Evolutionary conservation across 2,797 vertebrate species (phyloP).

Genomic region (Diglossa cyanea): DNA sequence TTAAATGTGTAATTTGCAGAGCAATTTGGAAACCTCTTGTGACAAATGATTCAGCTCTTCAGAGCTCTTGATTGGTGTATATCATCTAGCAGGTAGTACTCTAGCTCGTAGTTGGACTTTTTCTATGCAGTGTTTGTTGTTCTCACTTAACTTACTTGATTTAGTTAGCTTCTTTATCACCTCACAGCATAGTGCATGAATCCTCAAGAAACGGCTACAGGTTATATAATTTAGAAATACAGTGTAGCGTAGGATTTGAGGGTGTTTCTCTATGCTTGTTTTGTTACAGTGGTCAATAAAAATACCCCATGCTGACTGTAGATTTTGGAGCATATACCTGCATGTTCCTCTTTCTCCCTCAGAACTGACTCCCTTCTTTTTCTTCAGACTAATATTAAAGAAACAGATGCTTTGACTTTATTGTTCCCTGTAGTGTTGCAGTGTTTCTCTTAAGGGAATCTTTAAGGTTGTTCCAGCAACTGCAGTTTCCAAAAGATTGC

Average conservation of each 20-base stretch:
- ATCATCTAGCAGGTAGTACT: not conserved
- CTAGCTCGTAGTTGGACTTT: not conserved
- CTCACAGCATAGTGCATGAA: not conserved
- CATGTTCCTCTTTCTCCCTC: not conserved
- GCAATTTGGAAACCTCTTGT: not conserved
- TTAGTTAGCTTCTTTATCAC: not conserved
- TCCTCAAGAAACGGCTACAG: not conserved
- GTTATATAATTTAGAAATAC: not conserved
- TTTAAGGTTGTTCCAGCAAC: not conserved
- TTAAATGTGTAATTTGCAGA: constrained; percentile 21
- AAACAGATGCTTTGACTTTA: not conserved
- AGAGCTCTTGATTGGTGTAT: not conserved
- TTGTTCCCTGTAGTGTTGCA: not conserved
- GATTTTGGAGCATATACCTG: fast-evolving
- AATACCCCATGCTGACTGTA: not conserved
- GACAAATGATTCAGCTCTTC: not conserved
- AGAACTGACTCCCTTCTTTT: not conserved
- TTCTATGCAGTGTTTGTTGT: not conserved
- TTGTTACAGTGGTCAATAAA: not conserved
- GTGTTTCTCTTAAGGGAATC: not conserved
- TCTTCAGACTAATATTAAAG: not conserved
- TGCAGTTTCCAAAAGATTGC: not conserved
- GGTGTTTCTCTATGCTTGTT: not conserved
- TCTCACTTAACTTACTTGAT: not conserved
- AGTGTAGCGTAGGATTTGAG: not conserved